Evolutionary conservation across 2,888 invertebrate species (phyloP), one percentile per base, ranked within the genome.

Genomic region (Tipula vernalis): DNA sequence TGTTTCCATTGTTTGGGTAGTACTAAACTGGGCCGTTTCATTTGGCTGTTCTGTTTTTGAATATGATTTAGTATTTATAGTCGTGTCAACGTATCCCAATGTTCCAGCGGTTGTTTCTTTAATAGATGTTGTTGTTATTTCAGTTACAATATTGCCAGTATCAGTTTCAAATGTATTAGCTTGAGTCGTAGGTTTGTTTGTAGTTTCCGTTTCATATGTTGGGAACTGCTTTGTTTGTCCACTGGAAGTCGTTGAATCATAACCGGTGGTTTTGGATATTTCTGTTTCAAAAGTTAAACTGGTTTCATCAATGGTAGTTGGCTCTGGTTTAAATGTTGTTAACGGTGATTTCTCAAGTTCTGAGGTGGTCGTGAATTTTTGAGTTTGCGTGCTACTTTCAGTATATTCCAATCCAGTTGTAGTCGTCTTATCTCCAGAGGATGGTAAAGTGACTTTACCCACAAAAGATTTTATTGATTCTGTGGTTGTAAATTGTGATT

Each of bases 231-330:
- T 47, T n/a, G 47, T 51, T 51, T 51, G 51, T 5, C n/a, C 3
- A 15, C 2, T 51, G n/a, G n/a, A 51, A 10, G 44, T 44, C n/a
- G 71, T 71, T 71, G 71, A 18, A 28, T 71, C 28, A 18, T 1
- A 57, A 15, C 28, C 28, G 2, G 51, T n/a, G 5, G n/a, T 51
- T 4, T 51, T 15, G n/a, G 12, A 44, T 0, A 6, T 51, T 51
- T 51, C 71, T 10, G 4, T 71, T 18, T 51, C 51, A 1, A 51
- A 5, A 5, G 51, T 51, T 15, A 6, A 51, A n/a, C 5, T 8
- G 0, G 51, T 51, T 4, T 51, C 51, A 51, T 51, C 28, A 3
- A 28, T 10, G 18, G 51, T 4, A 8, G 88, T 88, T 8, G 87
- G 87, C 86, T 87, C 85, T 15, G 13, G 5, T 39, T 84, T 15